phyloP scores from a whole-genome alignment of 1,140 invertebrate genomes.

The Melitaea cinxia region DNA sequence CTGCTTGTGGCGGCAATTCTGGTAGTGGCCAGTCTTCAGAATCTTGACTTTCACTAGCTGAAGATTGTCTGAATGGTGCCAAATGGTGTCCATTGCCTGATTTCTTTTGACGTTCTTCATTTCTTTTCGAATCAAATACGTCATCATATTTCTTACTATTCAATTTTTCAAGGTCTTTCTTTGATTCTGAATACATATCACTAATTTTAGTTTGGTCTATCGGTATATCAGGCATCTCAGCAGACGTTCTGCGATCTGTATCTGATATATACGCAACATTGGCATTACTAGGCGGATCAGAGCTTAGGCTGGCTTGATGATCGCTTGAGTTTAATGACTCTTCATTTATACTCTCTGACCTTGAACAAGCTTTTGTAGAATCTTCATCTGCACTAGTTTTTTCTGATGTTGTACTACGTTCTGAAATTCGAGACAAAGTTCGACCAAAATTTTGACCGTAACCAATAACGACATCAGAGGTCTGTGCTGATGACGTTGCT shows the following conservation, averaged over 20 bases:
- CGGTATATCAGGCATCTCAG: constrained; percentile 90
- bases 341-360: constrained; percentile 91
- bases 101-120: constrained; percentile 30
- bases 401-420: constrained; percentile 93
- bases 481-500: constrained; percentile 81
- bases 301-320: constrained; percentile 91
- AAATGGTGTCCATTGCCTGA: constrained; percentile 39
- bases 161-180: constrained; percentile 60
- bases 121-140: constrained; percentile 47
- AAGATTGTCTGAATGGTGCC: constrained; percentile 64
- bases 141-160: constrained; percentile 52
- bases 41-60: constrained; percentile 84
- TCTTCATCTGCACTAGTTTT: constrained; percentile 90
- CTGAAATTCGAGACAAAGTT: constrained; percentile 92
- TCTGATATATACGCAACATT: constrained; percentile 88
- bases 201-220: constrained; percentile 85
- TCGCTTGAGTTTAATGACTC: constrained; percentile 91
- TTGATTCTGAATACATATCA: constrained; percentile 79
- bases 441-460: constrained; percentile 88
- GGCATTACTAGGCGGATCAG: constrained; percentile 88
- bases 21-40: constrained; percentile 87
- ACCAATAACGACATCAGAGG: constrained; percentile 86
- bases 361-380: constrained; percentile 90
- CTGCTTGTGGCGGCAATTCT: constrained; percentile 81
- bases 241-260: constrained; percentile 88